Conservation (phyloP, 2,113 vertebrate genomes). For the Gadus macrocephalus region DNA sequence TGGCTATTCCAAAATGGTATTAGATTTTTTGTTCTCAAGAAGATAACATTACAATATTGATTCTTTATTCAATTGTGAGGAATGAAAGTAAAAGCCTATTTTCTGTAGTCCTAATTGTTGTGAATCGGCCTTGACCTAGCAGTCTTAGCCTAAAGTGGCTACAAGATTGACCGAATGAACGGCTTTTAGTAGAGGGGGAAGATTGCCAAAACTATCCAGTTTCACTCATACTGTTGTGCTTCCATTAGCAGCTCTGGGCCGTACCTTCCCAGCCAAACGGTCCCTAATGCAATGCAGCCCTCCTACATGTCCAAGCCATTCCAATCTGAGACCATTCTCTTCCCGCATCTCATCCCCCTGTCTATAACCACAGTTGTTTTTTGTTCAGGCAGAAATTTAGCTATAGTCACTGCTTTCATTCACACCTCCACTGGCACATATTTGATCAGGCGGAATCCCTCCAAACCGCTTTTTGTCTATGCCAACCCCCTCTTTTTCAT, state of each 20-base stretch:
- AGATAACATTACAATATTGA: no score
- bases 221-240: neutral
- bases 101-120: no score
- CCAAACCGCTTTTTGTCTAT: conserved; percentile 56
- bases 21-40: no score
- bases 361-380: conserved; percentile 48
- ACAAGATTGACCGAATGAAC: no score
- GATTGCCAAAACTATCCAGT: no score
- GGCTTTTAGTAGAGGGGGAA: no score
- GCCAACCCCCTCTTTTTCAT: conserved; percentile 49
- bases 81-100: no score
- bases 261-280: conserved; percentile 33
- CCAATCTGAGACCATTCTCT: conserved; percentile 26
- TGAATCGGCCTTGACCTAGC: no score
- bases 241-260: conserved; percentile 14
- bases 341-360: conserved; percentile 12
- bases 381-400: conserved; percentile 58
- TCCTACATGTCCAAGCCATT: conserved; percentile 29
- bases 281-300: conserved; percentile 39
- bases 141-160: no score
- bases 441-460: conserved; percentile 67
- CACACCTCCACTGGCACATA: conserved; percentile 70
- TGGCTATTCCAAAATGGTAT: no score
- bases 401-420: conserved; percentile 71
- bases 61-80: no score